phyloP scores from a whole-genome alignment of 1,140 invertebrate species.

The Caenorhabditis latens region DNA sequence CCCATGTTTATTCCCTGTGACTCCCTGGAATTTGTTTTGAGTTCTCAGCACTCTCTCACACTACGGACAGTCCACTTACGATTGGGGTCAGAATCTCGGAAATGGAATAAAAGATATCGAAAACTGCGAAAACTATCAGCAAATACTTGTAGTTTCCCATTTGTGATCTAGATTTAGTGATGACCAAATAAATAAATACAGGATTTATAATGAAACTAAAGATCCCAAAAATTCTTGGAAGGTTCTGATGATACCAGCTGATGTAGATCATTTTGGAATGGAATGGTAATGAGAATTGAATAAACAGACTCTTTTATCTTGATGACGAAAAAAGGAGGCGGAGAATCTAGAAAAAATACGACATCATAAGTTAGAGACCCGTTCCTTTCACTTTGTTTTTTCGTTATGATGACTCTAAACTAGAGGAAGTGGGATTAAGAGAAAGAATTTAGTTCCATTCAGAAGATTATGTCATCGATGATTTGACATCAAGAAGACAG shows the following conservation, averaged over 20 bases:
- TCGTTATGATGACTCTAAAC: background rate
- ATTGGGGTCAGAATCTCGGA: conserved; percentile 7
- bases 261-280: background rate
- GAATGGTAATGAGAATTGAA: background rate
- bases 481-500: no score
- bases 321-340: background rate
- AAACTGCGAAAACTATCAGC: conserved; percentile 18
- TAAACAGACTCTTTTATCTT: no score
- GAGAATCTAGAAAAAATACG: background rate
- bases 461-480: no score
- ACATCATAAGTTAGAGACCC: no score
- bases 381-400: background rate
- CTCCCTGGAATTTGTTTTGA: background rate
- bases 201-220: conserved; percentile 12
- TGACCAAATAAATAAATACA: conserved; percentile 13
- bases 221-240: background rate
- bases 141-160: conserved; percentile 13
- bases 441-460: no score
- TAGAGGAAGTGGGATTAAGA: background rate
- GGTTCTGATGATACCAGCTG: conserved; percentile 17
- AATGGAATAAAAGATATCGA: conserved; percentile 19
- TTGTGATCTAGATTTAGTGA: conserved; percentile 8
- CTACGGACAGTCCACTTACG: background rate
- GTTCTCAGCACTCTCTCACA: background rate
- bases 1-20: background rate